Conservation (phyloP, 2,797 vertebrate species). For the Sebastes vulpes region DNA sequence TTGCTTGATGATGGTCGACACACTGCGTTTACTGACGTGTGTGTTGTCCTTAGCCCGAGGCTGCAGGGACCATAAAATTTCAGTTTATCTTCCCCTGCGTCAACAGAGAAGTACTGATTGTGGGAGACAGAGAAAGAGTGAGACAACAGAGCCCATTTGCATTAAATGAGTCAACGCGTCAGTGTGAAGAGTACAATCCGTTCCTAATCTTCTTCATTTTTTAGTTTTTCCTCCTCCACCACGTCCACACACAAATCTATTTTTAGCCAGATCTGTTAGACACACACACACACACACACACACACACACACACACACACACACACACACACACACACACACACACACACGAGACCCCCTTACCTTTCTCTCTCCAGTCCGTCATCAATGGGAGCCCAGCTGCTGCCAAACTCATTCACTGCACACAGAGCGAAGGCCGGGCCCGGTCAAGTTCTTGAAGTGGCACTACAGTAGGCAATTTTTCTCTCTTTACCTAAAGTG, state of each 20-base stretch:
- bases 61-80: slow-evolving; percentile 49
- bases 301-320: neutral
- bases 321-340: neutral
- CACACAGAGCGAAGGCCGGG: slow-evolving; percentile 43
- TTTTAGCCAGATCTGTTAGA: slow-evolving; percentile 35
- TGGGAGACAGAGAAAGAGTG: slow-evolving; percentile 27
- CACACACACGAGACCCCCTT: neutral
- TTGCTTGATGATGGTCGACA: neutral
- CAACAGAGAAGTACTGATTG: slow-evolving; percentile 48
- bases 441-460: slow-evolving; percentile 73
- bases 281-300: neutral
- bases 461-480: slow-evolving; percentile 61
- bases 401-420: slow-evolving; percentile 54
- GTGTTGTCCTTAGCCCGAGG: slow-evolving; percentile 26
- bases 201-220: slow-evolving; percentile 7
- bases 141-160: slow-evolving; percentile 56
- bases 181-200: slow-evolving; percentile 40
- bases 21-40: slow-evolving; percentile 16
- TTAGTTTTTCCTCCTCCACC: neutral
- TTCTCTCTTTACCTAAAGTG: slow-evolving; percentile 69
- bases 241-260: slow-evolving; percentile 27
- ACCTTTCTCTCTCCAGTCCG: neutral
- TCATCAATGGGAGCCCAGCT: slow-evolving; percentile 56
- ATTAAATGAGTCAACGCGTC: slow-evolving; percentile 53
- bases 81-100: slow-evolving; percentile 51